A percentile compares a stretch with the other conserved stretches of the same genome.
Evolutionary conservation across 2,888 invertebrate species (phyloP).

Genomic region (Agrilus mali): DNA sequence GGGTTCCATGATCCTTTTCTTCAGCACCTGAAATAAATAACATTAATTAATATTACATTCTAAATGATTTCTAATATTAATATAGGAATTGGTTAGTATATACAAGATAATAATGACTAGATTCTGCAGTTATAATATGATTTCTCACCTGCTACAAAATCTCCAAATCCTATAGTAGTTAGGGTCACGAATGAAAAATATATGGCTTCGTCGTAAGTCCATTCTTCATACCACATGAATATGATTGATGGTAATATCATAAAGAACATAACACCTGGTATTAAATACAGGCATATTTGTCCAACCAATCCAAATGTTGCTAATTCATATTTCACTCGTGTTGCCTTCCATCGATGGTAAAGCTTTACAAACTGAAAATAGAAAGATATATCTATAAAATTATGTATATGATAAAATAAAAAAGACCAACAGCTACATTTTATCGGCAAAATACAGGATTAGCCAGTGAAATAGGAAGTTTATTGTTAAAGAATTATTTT

Average conservation of each 20-base stretch:
- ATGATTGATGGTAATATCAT: slow-evolving; percentile 76
- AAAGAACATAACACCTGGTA: slow-evolving; percentile 81
- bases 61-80: neutral
- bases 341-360: slow-evolving; percentile 68
- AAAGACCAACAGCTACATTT: no score
- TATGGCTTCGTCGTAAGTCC: slow-evolving; percentile 72
- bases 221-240: slow-evolving; percentile 73
- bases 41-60: neutral
- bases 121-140: neutral
- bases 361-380: slow-evolving; percentile 57
- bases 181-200: slow-evolving; percentile 82
- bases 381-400: slow-evolving; percentile 8
- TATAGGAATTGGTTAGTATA: neutral
- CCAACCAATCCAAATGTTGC: slow-evolving; percentile 60
- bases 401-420: slow-evolving; percentile 1
- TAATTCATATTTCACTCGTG: slow-evolving; percentile 52
- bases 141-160: slow-evolving; percentile 67
- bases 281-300: slow-evolving; percentile 70
- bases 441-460: no score
- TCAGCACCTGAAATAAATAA: slow-evolving; percentile 19
- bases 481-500: no score
- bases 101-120: no score
- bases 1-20: slow-evolving; percentile 41
- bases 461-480: no score
- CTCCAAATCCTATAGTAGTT: slow-evolving; percentile 88